A percentile compares a stretch with the other conserved stretches of the same genome.
Conservation (phyloP, 2,888 invertebrate species). For the Agrotis exclamationis region DNA sequence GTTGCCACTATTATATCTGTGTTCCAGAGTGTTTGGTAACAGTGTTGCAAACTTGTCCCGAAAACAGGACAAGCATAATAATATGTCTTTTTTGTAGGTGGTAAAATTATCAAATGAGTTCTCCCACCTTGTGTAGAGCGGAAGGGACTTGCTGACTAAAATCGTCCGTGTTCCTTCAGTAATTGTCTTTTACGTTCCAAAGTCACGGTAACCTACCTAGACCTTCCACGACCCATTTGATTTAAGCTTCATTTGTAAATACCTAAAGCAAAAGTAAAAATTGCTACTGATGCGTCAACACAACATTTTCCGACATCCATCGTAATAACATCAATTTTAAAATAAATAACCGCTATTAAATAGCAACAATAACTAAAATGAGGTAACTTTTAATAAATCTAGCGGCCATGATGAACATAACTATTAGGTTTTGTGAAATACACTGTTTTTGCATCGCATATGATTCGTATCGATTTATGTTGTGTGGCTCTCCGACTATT, state of each 20-base stretch:
- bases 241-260: not conserved
- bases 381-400: slow-evolving; percentile 57
- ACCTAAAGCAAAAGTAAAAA: not conserved
- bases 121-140: too few species aligned
- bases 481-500: slow-evolving; percentile 55
- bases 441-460: slow-evolving; percentile 57
- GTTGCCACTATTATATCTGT: too few species aligned
- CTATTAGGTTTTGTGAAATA: slow-evolving; percentile 53
- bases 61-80: too few species aligned
- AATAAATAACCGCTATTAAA: slow-evolving; percentile 54
- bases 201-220: too few species aligned
- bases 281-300: not conserved
- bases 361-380: slow-evolving; percentile 54
- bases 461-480: slow-evolving; percentile 52
- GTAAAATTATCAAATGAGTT: too few species aligned
- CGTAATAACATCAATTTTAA: slow-evolving; percentile 15
- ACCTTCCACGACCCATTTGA: too few species aligned
- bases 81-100: too few species aligned
- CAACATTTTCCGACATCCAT: slow-evolving; percentile 28
- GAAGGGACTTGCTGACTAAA: too few species aligned
- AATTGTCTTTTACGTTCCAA: too few species aligned
- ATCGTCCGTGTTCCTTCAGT: too few species aligned
- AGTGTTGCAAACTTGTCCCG: too few species aligned
- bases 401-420: slow-evolving; percentile 45
- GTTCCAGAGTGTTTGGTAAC: too few species aligned